A percentile compares a stretch with the other conserved stretches of the same genome.
phyloP scores from a whole-genome alignment of 2,888 invertebrate species.

The Macroteleia sp. region DNA sequence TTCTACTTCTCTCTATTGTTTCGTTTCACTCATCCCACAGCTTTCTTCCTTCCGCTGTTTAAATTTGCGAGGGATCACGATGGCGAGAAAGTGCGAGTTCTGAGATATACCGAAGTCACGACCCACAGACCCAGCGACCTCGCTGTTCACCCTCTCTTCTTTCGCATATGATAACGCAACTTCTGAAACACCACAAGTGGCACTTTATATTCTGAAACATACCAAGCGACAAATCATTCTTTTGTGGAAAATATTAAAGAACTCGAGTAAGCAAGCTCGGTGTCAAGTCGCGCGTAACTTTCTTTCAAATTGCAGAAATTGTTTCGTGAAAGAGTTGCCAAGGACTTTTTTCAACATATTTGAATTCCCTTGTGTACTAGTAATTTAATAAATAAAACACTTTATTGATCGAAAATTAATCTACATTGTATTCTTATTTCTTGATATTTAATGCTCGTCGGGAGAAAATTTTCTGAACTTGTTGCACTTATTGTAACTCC shows the following conservation, averaged over 20 bases:
- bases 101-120: slow-evolving; percentile 31
- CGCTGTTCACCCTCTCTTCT: slow-evolving; percentile 24
- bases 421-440: too few species aligned
- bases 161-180: slow-evolving; percentile 53
- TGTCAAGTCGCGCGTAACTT: slow-evolving; percentile 27
- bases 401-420: too few species aligned
- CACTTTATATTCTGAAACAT: slow-evolving; percentile 53
- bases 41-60: slow-evolving; percentile 36
- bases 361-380: too few species aligned
- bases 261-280: slow-evolving; percentile 14
- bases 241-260: slow-evolving; percentile 37
- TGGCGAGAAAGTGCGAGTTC: slow-evolving; percentile 42
- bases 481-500: too few species aligned
- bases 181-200: slow-evolving; percentile 40
- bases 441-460: too few species aligned
- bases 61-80: slow-evolving; percentile 43
- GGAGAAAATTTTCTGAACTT: too few species aligned
- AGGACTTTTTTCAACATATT: neutral
- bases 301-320: slow-evolving; percentile 3
- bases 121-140: slow-evolving; percentile 58
- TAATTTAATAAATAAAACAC: too few species aligned
- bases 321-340: slow-evolving; percentile 14
- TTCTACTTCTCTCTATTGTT: slow-evolving; percentile 60
- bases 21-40: slow-evolving; percentile 19
- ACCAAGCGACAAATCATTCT: slow-evolving; percentile 49